phyloP scores from a whole-genome alignment of 2,797 vertebrate genomes.

The Acipenser oxyrinchus region DNA sequence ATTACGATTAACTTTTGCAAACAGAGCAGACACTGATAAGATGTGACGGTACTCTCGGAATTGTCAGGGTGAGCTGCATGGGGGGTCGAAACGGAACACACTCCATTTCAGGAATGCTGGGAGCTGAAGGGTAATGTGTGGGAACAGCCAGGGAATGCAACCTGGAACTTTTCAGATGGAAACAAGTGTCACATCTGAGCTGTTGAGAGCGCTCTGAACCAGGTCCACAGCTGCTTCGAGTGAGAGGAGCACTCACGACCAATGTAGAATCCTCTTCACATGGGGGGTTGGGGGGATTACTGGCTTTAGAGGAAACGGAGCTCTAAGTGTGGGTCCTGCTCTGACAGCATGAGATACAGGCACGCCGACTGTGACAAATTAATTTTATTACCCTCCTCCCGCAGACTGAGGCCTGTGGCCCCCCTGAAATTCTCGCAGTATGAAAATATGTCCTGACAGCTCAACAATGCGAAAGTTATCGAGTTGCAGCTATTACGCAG shows the following conservation, averaged over 20 bases:
- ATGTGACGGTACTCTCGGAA: no score
- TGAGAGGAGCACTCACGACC: no score
- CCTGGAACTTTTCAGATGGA: no score
- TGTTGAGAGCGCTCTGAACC: no score
- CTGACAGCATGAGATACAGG: constrained; percentile 15
- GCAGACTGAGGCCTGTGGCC: constrained; percentile 10
- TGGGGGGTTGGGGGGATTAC: constrained; percentile 11
- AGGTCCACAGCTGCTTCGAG: no score
- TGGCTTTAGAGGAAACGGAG: neutral
- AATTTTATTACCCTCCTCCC: constrained; percentile 9
- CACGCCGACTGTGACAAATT: constrained; percentile 16
- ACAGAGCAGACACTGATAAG: no score
- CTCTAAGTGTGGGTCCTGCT: constrained; percentile 11
- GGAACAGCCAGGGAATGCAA: no score
- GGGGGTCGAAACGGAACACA: no score
- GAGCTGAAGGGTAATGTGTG: no score
- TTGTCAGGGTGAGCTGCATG: no score
- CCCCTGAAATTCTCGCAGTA: neutral
- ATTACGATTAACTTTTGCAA: constrained; percentile 6
- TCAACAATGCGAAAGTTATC: neutral
- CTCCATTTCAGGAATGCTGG: no score
- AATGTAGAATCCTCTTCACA: neutral
- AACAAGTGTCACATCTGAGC: no score
- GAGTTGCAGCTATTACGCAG: neutral
- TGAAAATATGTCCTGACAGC: neutral